Base-by-base conservation (phyloP, 64 coral and sea anemone species). In the Actinia tenebrosa region DNA sequence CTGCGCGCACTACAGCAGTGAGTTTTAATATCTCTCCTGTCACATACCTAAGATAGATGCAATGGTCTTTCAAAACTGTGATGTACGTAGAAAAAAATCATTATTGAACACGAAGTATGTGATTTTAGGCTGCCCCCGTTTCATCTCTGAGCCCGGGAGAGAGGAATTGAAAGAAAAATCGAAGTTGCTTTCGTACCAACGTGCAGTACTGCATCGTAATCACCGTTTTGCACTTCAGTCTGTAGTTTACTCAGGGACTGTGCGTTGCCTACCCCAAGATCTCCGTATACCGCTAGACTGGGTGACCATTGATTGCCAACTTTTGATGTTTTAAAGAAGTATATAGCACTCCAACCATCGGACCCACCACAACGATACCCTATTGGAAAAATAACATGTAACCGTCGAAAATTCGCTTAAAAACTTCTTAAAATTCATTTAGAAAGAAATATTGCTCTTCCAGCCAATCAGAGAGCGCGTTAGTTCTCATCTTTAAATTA, bases 211-310 rank as follows among this genome's bases (percentile, higher is more conserved):
- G 94, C 84, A 20, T 96, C 94, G 56, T 96, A 96, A 88, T 84
- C 79, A 0, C 94, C 91, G n/a, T 83, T 63, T 77, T 96, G 94
- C 6, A 86, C 94, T 77, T 96, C 94, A 72, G 77, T 92, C 61
- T 96, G 94, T 60, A 96, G 37, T 79, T 92, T 89, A 58, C 90
- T 84, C 22, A 96, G 91, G 45, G 94, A 92, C 60, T 93, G 91
- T 6, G 94, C 88, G 71, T 96, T 96, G 18, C 91, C 92, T 61
- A 93, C 91, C 13, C 94, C 94, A 16, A 96, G 86, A 80, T 96
- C 94, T 90, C 94, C 94, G 87, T 91, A 96, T 77, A 96, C 88
- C 17, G 94, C 94, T 85, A 96, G 77, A 78, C 94, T 96, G 27
- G 94, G 94, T 14, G 79, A 79, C 91, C 94, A 96, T 14, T 90